Evolutionary conservation across 2,797 vertebrate genomes (phyloP), one percentile per base, ranked within the genome.

Genomic region (Paguma larvata): DNA sequence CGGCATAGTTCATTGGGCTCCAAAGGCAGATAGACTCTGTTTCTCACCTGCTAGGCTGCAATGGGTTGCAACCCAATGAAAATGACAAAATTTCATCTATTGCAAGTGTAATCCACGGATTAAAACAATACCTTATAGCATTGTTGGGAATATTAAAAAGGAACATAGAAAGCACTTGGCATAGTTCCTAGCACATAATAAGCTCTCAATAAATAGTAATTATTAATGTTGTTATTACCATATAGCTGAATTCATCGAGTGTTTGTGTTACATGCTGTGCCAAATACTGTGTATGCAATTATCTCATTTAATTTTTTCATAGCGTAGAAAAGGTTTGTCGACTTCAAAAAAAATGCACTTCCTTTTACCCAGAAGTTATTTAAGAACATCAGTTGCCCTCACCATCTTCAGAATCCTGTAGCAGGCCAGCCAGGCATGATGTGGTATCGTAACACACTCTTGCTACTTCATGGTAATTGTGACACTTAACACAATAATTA

Each of bases 191-290:
- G 85, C n/a, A 72, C 12, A 38, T 96, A 96, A 95, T 95, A 96
- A 95, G 94, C 77, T 90, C 89, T 97, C 77, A 86, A 80, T 94
- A 97, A 97, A 97, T 89, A 96, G 82, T 95, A 94, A 98, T 98
- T 96, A 75, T 93, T 93, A 95, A 93, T 94, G 80, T 75, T 77
- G 56, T 84, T 97, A 79, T 56, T 97, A 80, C 10, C 84, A 18
- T 72, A 68, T n/a, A 93, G 72, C 88, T 94, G 82, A 72, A 96
- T 94, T 86, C 92, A 88, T 85, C 65, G 82, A 34, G 18, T 70
- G 48, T 97, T 96, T 96, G 13, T 65, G 82, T 85, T 82, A 5
- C 83, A 78, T 94, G 94, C 96, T 96, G 89, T 41, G 94, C 86
- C 78, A 59, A 97, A 91, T 87, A 84, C 53, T 93, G 63, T 85